These are phyloP conservation scores for Drosophila bocki DNA, from an alignment of 1,140 invertebrate genomes.

Conservation along the genomic window DNA sequence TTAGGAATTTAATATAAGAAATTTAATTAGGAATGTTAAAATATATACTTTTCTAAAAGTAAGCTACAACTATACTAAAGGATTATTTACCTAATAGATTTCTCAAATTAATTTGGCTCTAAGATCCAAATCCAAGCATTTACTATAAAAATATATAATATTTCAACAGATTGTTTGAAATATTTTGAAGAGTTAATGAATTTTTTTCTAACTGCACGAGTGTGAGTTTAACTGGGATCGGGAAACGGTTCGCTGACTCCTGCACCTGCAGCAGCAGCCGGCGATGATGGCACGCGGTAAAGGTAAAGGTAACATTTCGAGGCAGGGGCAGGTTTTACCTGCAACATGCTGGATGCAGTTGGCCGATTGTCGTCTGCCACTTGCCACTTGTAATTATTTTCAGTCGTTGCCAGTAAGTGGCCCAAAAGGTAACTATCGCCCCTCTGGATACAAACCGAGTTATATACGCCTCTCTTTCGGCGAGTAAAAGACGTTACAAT, in stretches of 20 bases:
- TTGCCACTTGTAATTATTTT: conserved; percentile 54
- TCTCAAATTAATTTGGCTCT: too few relatives aligned
- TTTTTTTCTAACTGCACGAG: not conserved
- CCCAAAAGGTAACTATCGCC: conserved; percentile 36
- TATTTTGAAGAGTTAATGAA: not conserved
- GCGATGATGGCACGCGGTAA: conserved; percentile 65
- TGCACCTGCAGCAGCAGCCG: conserved; percentile 66
- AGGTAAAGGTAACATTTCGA: conserved; percentile 11
- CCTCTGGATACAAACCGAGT: conserved; percentile 24
- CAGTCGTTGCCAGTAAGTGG: conserved; percentile 33
- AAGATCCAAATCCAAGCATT: too few relatives aligned
- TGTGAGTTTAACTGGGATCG: conserved; percentile 24
- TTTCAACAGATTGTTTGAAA: not conserved
- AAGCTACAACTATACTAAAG: too few relatives aligned
- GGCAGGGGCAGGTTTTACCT: conserved; percentile 34
- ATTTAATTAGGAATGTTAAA: too few relatives aligned
- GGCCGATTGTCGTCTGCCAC: conserved; percentile 37
- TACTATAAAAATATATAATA: too few relatives aligned
- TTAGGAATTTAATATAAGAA: too few relatives aligned
- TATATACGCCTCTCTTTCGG: conserved; percentile 24
- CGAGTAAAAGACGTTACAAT: conserved; percentile 61
- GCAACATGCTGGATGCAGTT: conserved; percentile 44
- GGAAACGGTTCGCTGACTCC: conserved; percentile 59
- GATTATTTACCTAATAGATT: too few relatives aligned
- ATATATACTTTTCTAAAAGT: too few relatives aligned